These are phyloP conservation scores for Anomalospiza imberbis DNA, from an alignment of 2,797 vertebrate genomes.

Conservation along the genomic window DNA sequence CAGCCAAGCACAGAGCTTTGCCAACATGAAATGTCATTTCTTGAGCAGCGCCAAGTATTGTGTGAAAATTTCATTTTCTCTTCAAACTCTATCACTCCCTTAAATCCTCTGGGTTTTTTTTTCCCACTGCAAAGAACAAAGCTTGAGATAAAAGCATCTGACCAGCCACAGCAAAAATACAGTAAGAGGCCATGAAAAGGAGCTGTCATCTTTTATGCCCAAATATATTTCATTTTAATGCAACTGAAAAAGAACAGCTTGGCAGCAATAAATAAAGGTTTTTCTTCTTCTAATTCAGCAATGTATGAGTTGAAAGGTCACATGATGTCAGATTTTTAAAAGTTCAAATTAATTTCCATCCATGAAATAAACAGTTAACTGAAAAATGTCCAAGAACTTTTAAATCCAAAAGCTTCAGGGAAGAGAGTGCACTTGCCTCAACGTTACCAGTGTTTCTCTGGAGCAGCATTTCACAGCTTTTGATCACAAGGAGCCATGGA, in stretches of 20 bases:
- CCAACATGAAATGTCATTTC: not conserved
- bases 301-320: not conserved
- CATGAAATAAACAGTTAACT: not conserved
- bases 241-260: not conserved
- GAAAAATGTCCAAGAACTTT: not conserved
- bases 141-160: slow-evolving; percentile 24
- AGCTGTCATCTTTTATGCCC: slow-evolving; percentile 2
- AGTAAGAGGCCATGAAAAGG: not conserved
- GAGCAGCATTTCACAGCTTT: not conserved
- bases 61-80: not conserved
- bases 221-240: slow-evolving; percentile 25
- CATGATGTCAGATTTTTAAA: not conserved
- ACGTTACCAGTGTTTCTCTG: fast-evolving
- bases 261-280: not conserved
- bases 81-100: not conserved
- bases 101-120: not conserved
- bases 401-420: not conserved
- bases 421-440: not conserved
- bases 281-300: not conserved
- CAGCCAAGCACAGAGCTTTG: not conserved
- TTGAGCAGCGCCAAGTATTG: not conserved
- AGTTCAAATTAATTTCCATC: not conserved
- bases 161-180: slow-evolving; percentile 4
- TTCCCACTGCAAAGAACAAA: not conserved
- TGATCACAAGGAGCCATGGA: fast-evolving